Base-by-base conservation (phyloP, 2,113 vertebrate genomes). In the Aegithalos caudatus region DNA sequence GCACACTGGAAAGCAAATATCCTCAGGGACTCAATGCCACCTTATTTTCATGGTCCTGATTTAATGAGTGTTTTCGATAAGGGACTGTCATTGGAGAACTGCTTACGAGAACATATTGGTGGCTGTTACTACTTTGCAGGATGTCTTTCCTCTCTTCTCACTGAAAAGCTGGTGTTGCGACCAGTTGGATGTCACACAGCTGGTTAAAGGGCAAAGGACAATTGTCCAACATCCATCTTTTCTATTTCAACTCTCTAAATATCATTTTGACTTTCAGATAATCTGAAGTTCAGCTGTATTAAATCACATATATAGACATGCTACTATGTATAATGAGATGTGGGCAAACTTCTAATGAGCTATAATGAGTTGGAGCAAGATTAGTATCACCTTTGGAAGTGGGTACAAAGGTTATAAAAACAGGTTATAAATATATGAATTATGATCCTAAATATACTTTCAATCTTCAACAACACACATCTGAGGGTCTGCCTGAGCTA, bases 81-180 rank as follows among this genome's bases (percentile, higher is more conserved):
- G 57, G 20, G 14, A 7, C 48, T 73, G 11, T 58, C 54, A 56
- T 33, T 69, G 50, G 33, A 87, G 10, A 88, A 24, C 25, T 38
- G 29, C 23, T 40, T 60, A n/a, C 4, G 16, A 83, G 27, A 83
- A 66, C 9, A 44, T 40, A 29, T 12, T 47, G 3, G 5, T 65
- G n/a, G 42, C 48, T 76, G 18, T 37, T 65, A 37, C 48, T 35
- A 11, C 25, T 84, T 88, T 44, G 27, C 21, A 85, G 48, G 62
- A 50, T 18, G 23, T 44, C 14, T 60, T 84, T 78, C 12, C 21
- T 61, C 19, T 80, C 28, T 48, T 64, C 50, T 81, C 7, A 54
- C 12, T 2, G 1, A 12, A 31, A 65, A 65, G 6, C 16, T 82
- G 31, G 4, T 77, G 13, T 20, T 81, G 47, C 0, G 0, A 62